phyloP scores from a whole-genome alignment of 2,113 vertebrate species.

The Accipiter cooperii region DNA sequence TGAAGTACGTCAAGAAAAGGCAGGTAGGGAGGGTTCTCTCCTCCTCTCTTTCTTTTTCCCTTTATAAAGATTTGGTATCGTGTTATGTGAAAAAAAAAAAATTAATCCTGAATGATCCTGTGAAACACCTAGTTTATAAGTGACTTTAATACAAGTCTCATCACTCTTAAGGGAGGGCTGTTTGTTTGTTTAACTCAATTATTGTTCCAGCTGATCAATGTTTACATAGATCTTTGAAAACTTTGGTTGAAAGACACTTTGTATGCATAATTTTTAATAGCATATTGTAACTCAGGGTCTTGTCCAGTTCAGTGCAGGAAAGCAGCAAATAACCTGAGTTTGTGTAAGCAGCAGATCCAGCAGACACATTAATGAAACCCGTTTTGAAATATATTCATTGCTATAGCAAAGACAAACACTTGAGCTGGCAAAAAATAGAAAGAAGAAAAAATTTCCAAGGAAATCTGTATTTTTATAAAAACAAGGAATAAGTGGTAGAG shows the following conservation, averaged over 20 bases:
- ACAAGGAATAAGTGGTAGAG: background rate
- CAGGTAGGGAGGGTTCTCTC: background rate
- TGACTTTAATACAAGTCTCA: background rate
- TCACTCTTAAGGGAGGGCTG: background rate
- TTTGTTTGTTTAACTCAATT: background rate
- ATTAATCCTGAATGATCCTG: background rate
- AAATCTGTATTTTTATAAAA: background rate
- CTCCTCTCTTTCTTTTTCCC: background rate
- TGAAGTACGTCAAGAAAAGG: background rate
- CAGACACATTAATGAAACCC: background rate
- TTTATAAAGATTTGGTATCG: background rate
- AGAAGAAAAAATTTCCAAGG: background rate
- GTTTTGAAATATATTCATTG: background rate
- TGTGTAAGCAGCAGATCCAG: background rate
- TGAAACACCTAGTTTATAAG: background rate
- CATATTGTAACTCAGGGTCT: background rate
- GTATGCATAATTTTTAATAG: background rate
- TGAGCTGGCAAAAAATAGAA: background rate
- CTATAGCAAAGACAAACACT: background rate
- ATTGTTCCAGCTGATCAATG: background rate
- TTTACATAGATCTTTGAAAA: background rate
- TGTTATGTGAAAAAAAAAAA: background rate
- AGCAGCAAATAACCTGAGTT: background rate
- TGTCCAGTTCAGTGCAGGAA: background rate
- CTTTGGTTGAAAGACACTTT: background rate